phyloP scores from a whole-genome alignment of 2,797 vertebrate genomes.

The Alca torda region DNA sequence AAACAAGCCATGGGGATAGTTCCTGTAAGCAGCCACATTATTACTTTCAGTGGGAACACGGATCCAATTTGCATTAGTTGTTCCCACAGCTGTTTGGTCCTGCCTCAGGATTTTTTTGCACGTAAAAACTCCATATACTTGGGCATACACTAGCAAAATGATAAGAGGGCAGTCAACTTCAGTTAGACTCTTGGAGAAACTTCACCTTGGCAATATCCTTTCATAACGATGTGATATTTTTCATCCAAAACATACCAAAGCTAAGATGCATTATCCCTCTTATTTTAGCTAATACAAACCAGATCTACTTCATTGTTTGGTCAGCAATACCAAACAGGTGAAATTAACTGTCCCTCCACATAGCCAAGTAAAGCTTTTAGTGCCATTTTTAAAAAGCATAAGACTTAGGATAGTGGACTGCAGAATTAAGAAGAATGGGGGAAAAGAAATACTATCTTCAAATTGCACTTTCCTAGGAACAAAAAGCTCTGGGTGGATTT shows the following conservation, averaged over 20 bases:
- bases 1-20: neutral
- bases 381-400: neutral
- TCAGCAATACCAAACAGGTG: neutral
- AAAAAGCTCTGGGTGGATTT: neutral
- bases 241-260: neutral
- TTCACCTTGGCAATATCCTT: neutral
- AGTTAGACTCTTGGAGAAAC: neutral
- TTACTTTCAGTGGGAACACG: neutral
- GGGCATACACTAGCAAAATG: neutral
- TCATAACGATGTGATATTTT: neutral
- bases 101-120: accelerated
- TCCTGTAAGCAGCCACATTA: slow-evolving; percentile 17
- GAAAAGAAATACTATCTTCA: neutral
- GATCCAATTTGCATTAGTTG: neutral
- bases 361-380: neutral
- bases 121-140: neutral
- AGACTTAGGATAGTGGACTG: neutral
- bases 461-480: neutral
- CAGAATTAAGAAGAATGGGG: neutral
- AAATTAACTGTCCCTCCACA: neutral
- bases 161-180: neutral
- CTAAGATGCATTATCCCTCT: neutral
- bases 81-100: neutral
- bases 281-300: neutral
- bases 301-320: neutral